Conservation (phyloP, 1,140 invertebrate genomes). For the Drosophila mauritiana region DNA sequence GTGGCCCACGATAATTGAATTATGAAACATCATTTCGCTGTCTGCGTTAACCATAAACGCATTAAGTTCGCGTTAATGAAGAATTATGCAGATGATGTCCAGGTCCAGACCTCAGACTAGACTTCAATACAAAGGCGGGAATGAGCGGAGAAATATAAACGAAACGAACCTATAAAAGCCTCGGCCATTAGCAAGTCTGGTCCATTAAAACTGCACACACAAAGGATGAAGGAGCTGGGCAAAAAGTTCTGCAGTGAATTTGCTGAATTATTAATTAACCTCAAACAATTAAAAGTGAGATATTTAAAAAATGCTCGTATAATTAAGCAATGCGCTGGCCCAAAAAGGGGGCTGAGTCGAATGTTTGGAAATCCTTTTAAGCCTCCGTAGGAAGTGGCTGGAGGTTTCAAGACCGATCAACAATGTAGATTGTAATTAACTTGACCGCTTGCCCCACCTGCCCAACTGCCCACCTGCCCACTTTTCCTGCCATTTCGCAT, state of each 20-base stretch:
- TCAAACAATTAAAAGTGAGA: slow-evolving; percentile 77
- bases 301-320: slow-evolving; percentile 53
- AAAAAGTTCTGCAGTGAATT: slow-evolving; percentile 71
- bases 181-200: slow-evolving; percentile 70
- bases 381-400: slow-evolving; percentile 6
- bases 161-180: slow-evolving; percentile 59
- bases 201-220: slow-evolving; percentile 75
- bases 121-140: slow-evolving; percentile 54
- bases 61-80: slow-evolving; percentile 74
- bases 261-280: slow-evolving; percentile 79
- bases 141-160: slow-evolving; percentile 16
- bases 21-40: slow-evolving; percentile 73
- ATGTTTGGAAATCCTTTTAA: slow-evolving; percentile 62
- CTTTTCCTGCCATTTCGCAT: background rate
- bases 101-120: slow-evolving; percentile 55
- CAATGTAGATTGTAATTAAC: slow-evolving; percentile 82
- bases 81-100: slow-evolving; percentile 65
- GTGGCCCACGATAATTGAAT: slow-evolving; percentile 66
- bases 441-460: slow-evolving; percentile 27
- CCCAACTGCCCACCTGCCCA: slow-evolving; percentile 1
- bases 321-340: slow-evolving; percentile 45
- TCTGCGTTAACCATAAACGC: slow-evolving; percentile 67
- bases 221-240: slow-evolving; percentile 10
- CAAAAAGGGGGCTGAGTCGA: slow-evolving; percentile 24
- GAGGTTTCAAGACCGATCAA: slow-evolving; percentile 58